Conservation (phyloP, 2,113 vertebrate genomes). For the Ophthalmolycus amberensis region DNA sequence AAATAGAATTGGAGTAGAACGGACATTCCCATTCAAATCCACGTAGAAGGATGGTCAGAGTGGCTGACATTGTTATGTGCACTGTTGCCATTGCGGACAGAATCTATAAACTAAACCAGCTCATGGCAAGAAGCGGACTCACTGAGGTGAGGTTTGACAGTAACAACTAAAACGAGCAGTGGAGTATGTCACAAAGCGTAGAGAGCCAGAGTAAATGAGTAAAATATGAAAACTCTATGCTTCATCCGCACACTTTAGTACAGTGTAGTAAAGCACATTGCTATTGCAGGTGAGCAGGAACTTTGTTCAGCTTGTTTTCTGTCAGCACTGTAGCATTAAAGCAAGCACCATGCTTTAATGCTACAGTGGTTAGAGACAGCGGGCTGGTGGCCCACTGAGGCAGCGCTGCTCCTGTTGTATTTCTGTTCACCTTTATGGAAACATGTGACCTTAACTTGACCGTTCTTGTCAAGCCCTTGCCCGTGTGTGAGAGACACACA, state of each 20-base stretch:
- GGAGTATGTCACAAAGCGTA: background rate
- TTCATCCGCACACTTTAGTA: background rate
- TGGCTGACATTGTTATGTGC: background rate
- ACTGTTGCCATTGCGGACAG: background rate
- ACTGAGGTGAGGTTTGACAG: background rate
- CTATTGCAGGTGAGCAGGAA: background rate
- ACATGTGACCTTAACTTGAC: constrained; percentile 12
- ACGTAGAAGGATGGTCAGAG: background rate
- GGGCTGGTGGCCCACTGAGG: background rate
- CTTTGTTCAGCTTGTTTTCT: background rate
- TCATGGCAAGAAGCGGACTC: background rate
- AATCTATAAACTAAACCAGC: background rate
- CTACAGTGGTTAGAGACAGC: background rate
- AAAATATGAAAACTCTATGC: background rate
- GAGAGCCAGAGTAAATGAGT: background rate
- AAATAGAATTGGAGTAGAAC: background rate
- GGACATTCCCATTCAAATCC: background rate
- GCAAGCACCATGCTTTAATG: too few relatives aligned
- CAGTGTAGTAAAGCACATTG: background rate
- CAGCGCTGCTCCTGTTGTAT: background rate
- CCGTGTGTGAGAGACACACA: background rate
- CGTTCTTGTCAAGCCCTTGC: background rate
- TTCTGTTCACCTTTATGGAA: constrained; percentile 10
- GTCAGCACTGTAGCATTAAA: background rate
- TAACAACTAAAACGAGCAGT: background rate